Evolutionary conservation across 1,140 invertebrate species (phyloP).

Genomic region (Drosophila obscura): DNA sequence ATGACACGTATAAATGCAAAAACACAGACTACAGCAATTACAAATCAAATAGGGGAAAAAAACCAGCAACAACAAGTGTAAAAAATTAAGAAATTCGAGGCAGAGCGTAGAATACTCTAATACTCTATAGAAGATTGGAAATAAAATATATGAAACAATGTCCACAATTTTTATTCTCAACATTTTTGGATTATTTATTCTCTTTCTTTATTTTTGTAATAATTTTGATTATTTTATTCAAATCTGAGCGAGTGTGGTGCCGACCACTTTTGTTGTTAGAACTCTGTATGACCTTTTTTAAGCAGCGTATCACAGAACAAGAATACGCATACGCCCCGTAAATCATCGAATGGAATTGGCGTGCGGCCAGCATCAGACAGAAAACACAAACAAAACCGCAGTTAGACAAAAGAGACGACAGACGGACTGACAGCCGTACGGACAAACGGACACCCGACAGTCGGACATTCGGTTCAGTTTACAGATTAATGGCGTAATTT

Average conservation of each 20-base stretch:
- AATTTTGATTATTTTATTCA: too few relatives aligned
- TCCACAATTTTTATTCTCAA: too few relatives aligned
- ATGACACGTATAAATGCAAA: conserved; percentile 40
- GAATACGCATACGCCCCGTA: conserved; percentile 37
- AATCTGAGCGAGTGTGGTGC: too few relatives aligned
- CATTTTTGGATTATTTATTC: too few relatives aligned
- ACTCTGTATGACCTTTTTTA: neutral
- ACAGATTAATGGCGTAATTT: conserved; percentile 77
- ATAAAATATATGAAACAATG: too few relatives aligned
- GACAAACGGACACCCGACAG: conserved; percentile 36
- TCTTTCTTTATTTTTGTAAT: too few relatives aligned
- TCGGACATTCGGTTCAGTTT: conserved; percentile 63
- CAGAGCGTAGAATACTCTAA: neutral
- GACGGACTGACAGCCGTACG: conserved; percentile 33
- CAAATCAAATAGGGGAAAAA: conserved; percentile 41
- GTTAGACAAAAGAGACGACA: conserved; percentile 67
- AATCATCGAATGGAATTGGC: conserved; percentile 52
- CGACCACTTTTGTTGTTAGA: too few relatives aligned
- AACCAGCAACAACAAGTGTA: conserved; percentile 18
- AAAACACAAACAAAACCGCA: conserved; percentile 65
- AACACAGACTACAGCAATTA: conserved; percentile 2
- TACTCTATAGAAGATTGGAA: neutral
- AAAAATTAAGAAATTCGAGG: neutral
- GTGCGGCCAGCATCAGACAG: conserved; percentile 63
- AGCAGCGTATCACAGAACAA: conserved; percentile 8